Base-by-base conservation (phyloP, 2,888 invertebrate species). In the Agrochola lota region DNA sequence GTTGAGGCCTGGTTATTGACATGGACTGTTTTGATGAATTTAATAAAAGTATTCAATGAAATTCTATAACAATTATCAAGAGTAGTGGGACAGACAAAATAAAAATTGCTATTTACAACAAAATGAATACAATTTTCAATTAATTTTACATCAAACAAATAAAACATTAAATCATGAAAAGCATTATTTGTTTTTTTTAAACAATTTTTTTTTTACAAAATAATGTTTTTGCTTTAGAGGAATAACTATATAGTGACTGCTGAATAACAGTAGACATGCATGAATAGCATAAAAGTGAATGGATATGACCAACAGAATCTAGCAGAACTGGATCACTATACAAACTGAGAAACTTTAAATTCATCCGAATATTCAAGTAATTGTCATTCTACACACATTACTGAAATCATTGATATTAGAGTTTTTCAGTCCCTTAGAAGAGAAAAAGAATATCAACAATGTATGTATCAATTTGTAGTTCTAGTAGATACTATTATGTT, bases 1-100 rank as follows among this genome's bases (percentile, higher is more conserved):
- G 26, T 80, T 55, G 17, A 63, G 20, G 59, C 35, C 15, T 40
- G 52, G 23, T 49, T 52, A 70, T 43, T 73, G 62, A 62, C n/a
- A 77, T 23, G 5, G 35, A 17, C 6, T 35, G 30, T 46, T 67
- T 55, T 52, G 8, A 8, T 15, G 6, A n/a, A 3, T 63, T 23
- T 57, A 55, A 57, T 15, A 40, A 74, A 35, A 5, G 17, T 40
- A 57, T 7, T 40, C 23, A 12, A 60, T 43, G 0, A 35, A 26
- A 40, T 40, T 74, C 11, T 52, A 6, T n/a, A 43, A 30, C 40
- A 63, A 20, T 17, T 59, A 49, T 49, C 15, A 20, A n/a, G 9
- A 75, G 9, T 35, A 20, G 15, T 35, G 46, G 15, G 12, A 12
- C 20, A 23, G 7, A 26, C 4, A 12, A 55, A 30, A 43, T 17